These are phyloP conservation scores for Oxyteleia sp. DNA, from an alignment of 2,888 invertebrate species.

Conservation along the genomic window DNA sequence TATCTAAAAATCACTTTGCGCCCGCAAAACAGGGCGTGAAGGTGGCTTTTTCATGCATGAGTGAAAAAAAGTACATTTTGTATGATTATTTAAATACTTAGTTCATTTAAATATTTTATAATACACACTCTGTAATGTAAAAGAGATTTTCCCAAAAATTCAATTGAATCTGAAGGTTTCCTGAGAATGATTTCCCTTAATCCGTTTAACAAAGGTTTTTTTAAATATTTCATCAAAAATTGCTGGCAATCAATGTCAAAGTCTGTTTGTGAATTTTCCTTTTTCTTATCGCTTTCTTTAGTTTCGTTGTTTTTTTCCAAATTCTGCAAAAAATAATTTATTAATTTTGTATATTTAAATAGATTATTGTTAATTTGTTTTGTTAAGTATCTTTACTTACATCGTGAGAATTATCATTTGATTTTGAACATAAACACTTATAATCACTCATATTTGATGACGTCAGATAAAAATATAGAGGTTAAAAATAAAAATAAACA, in stretches of 20 bases:
- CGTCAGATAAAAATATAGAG: too few species aligned
- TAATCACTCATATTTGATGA: constrained; percentile 17
- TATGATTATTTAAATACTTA: not conserved
- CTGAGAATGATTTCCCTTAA: constrained; percentile 79
- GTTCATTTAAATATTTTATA: not conserved
- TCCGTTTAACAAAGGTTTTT: constrained; percentile 65
- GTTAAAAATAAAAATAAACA: too few species aligned
- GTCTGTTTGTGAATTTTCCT: not conserved
- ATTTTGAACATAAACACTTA: constrained; percentile 25
- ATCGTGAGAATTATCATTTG: not conserved
- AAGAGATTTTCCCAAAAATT: constrained; percentile 84
- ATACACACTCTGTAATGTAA: constrained; percentile 78
- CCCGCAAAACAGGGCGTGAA: too few species aligned
- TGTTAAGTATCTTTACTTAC: not conserved
- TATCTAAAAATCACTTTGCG: too few species aligned
- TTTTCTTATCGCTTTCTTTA: not conserved
- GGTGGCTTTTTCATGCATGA: too few species aligned
- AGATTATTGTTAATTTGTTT: not conserved
- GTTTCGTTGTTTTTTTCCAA: not conserved
- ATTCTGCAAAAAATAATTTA: not conserved
- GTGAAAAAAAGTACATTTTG: not conserved
- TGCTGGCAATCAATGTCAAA: constrained; percentile 18
- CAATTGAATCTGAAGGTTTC: constrained; percentile 82
- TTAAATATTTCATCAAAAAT: constrained; percentile 51
- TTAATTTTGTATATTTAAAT: not conserved